A percentile compares a stretch with the other conserved stretches of the same genome.
These are phyloP conservation scores for Gasteruption jaculator DNA, from an alignment of 2,888 invertebrate genomes.

Conservation along the genomic window DNA sequence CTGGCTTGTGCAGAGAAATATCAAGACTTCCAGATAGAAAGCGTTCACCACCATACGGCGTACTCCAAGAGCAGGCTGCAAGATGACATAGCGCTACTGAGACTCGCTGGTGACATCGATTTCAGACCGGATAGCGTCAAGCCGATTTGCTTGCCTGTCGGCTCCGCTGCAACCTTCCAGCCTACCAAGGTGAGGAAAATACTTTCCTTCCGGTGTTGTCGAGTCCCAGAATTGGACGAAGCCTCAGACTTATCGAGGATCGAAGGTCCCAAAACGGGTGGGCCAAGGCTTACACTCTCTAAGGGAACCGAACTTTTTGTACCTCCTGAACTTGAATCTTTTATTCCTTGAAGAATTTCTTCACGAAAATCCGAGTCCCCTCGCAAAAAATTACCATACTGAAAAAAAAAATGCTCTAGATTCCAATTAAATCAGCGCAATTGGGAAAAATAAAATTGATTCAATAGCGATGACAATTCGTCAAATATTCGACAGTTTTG, in stretches of 20 bases:
- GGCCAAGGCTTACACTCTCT: too few relatives aligned
- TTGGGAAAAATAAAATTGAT: too few relatives aligned
- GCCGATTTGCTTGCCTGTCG: conserved; percentile 56
- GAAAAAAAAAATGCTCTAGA: too few relatives aligned
- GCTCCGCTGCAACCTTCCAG: conserved; percentile 23
- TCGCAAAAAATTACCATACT: too few relatives aligned
- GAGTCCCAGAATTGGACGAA: too few relatives aligned
- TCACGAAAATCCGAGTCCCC: too few relatives aligned
- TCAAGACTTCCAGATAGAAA: conserved; percentile 56
- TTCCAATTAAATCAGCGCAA: too few relatives aligned
- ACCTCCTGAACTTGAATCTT: background rate
- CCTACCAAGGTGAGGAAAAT: conserved; percentile 30
- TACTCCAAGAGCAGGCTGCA: conserved; percentile 54
- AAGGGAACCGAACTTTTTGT: background rate
- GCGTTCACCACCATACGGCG: conserved; percentile 54
- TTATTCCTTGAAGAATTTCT: background rate
- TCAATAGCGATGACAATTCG: too few relatives aligned
- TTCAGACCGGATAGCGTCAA: conserved; percentile 52
- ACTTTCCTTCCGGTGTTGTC: too few relatives aligned
- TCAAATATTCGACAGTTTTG: too few relatives aligned
- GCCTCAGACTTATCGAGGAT: too few relatives aligned
- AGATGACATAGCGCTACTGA: conserved; percentile 62
- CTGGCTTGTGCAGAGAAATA: conserved; percentile 50
- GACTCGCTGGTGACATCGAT: conserved; percentile 53
- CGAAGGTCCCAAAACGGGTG: too few relatives aligned